A percentile compares a stretch with the other conserved stretches of the same genome.
Evolutionary conservation across 2,797 vertebrate species (phyloP).

Genomic region (Sebastes umbrosus): DNA sequence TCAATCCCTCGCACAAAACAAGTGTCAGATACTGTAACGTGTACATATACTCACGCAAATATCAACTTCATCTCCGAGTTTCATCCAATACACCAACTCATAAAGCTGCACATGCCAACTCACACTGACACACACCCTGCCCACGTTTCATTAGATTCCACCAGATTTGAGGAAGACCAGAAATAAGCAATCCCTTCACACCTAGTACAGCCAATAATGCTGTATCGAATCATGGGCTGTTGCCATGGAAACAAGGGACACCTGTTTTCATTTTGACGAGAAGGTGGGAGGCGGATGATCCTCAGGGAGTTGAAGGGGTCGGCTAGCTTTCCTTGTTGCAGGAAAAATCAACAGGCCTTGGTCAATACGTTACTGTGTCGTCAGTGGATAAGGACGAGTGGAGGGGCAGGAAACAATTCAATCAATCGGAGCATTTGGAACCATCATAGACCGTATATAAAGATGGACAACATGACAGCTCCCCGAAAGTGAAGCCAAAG

Average conservation of each 20-base stretch:
- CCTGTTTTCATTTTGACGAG: constrained; percentile 40
- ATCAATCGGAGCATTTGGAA: neutral
- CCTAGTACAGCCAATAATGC: constrained; percentile 26
- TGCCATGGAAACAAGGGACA: constrained; percentile 68
- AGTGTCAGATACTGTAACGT: neutral
- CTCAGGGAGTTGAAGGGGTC: neutral
- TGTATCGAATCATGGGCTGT: constrained; percentile 33
- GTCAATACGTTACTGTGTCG: neutral
- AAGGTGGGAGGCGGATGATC: constrained; percentile 19
- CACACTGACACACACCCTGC: neutral
- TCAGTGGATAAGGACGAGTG: no score
- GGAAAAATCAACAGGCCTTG: neutral
- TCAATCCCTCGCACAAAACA: neutral
- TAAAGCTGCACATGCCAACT: neutral
- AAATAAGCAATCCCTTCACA: constrained; percentile 30
- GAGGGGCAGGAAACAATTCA: neutral
- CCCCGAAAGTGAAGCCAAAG: rapidly evolving
- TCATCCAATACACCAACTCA: constrained; percentile 1
- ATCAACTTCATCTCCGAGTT: neutral
- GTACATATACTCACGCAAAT: neutral
- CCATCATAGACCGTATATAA: no score
- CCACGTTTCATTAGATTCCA: neutral
- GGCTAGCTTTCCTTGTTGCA: neutral
- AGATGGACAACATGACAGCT: no score
- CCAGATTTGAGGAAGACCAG: neutral